Percentiles rank a stretch among this genome's conserved stretches.
phyloP scores from a whole-genome alignment of 2,113 vertebrate genomes.

The Aphyosemion australe region DNA sequence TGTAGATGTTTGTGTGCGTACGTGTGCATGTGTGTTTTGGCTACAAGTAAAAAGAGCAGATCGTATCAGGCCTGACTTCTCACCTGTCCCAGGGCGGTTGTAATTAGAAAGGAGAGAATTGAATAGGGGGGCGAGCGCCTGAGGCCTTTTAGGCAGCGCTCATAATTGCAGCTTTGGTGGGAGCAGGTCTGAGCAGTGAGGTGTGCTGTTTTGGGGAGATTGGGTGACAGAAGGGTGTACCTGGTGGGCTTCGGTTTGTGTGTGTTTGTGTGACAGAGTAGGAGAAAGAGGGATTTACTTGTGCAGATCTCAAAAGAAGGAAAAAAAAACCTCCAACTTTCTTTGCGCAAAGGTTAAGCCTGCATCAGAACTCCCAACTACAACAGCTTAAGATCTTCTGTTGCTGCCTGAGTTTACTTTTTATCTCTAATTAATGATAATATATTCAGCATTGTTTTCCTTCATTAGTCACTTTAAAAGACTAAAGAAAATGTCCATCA shows the following conservation, averaged over 20 bases:
- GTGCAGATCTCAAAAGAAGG: slow-evolving; percentile 50
- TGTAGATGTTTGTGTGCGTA: slow-evolving; percentile 51
- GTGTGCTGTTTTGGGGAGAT: slow-evolving; percentile 82
- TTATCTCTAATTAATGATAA: slow-evolving; percentile 15
- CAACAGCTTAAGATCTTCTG: slow-evolving; percentile 38
- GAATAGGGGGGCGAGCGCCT: slow-evolving; percentile 82
- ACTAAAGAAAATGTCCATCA: slow-evolving; percentile 5
- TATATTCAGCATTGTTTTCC: slow-evolving; percentile 54
- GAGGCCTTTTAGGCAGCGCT: slow-evolving; percentile 80
- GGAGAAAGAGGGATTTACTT: slow-evolving; percentile 60
- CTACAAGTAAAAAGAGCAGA: slow-evolving; percentile 85
- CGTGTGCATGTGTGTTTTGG: slow-evolving; percentile 71
- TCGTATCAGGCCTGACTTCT: slow-evolving; percentile 88
- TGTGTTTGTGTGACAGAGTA: slow-evolving; percentile 26
- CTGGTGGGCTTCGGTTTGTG: slow-evolving; percentile 62
- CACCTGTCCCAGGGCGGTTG: slow-evolving; percentile 84
- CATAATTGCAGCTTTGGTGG: slow-evolving; percentile 89
- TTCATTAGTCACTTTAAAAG: slow-evolving; percentile 50
- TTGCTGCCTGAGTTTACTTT: not conserved
- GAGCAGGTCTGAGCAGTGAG: slow-evolving; percentile 84
- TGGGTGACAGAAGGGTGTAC: slow-evolving; percentile 78
- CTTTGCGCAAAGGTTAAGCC: slow-evolving; percentile 68
- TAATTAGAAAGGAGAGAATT: slow-evolving; percentile 91
- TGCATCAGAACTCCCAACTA: slow-evolving; percentile 71
- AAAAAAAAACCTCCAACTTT: slow-evolving; percentile 61